phyloP scores from a whole-genome alignment of 2,113 vertebrate species.

The Manacus vitellinus region DNA sequence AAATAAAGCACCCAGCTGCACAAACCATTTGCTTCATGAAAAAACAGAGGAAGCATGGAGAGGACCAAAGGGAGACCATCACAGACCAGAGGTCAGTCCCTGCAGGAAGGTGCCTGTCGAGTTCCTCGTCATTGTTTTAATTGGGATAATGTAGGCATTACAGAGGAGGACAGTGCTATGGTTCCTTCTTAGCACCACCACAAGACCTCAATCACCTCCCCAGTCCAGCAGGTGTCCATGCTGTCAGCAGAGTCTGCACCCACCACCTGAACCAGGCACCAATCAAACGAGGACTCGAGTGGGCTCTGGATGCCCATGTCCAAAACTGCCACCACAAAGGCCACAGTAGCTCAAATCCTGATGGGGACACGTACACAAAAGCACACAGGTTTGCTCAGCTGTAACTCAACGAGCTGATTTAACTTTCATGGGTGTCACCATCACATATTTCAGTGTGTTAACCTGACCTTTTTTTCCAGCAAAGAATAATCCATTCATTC shows the following conservation, averaged over 20 bases:
- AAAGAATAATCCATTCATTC: background rate
- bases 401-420: background rate
- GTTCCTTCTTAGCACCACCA: background rate
- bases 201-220: background rate
- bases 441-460: background rate
- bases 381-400: background rate
- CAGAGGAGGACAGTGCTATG: background rate
- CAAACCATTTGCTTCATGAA: background rate
- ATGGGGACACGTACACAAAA: fast-evolving
- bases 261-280: background rate
- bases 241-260: background rate
- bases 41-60: background rate
- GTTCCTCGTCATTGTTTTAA: background rate
- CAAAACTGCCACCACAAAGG: background rate
- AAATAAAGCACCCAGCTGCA: background rate
- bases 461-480: background rate
- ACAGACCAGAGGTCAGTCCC: background rate
- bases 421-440: background rate
- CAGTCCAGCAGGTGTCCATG: background rate
- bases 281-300: fast-evolving
- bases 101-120: background rate
- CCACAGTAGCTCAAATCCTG: background rate
- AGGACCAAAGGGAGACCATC: background rate
- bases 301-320: fast-evolving
- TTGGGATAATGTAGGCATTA: fast-evolving